Percentiles rank a stretch among this genome's conserved stretches.
Conservation (phyloP, 2,888 invertebrate species). For the Patella depressa region DNA sequence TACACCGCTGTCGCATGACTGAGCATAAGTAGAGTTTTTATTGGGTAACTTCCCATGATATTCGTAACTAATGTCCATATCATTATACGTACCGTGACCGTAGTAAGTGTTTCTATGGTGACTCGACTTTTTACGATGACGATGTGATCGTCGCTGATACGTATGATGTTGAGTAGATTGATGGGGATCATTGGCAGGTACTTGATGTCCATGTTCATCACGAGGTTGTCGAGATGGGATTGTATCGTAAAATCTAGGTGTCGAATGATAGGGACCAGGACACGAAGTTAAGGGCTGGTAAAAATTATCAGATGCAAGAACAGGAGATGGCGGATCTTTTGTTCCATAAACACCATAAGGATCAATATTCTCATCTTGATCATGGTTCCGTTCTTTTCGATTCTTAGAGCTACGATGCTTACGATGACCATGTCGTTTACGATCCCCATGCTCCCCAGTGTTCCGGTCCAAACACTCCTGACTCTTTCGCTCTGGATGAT, state of each 20-base stretch:
- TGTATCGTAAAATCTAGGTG: slow-evolving; percentile 17
- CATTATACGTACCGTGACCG: slow-evolving; percentile 28
- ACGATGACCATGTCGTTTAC: neutral
- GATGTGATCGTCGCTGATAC: slow-evolving; percentile 29
- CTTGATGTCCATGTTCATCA: slow-evolving; percentile 22
- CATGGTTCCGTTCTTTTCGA: slow-evolving; percentile 1
- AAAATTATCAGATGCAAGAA: slow-evolving; percentile 16
- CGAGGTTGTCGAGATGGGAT: neutral
- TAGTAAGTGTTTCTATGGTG: slow-evolving; percentile 42
- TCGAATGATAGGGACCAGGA: slow-evolving; percentile 18
- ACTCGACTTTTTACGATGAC: slow-evolving; percentile 29
- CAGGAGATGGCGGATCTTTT: slow-evolving; percentile 16
- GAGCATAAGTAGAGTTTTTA: slow-evolving; percentile 53
- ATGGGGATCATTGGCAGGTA: slow-evolving; percentile 27
- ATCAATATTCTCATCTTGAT: neutral
- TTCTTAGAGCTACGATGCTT: neutral
- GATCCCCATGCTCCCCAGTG: neutral
- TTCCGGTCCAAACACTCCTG: neutral
- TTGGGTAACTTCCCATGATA: slow-evolving; percentile 60
- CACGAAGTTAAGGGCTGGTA: slow-evolving; percentile 14
- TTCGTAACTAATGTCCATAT: slow-evolving; percentile 58
- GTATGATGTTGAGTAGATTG: slow-evolving; percentile 23
- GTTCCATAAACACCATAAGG: slow-evolving; percentile 6
- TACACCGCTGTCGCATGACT: slow-evolving; percentile 66
- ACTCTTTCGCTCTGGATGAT: neutral